A percentile compares a stretch with the other conserved stretches of the same genome.
Conservation (phyloP, 2,888 invertebrate genomes). For the Dimorphilus gyrociliatus region DNA sequence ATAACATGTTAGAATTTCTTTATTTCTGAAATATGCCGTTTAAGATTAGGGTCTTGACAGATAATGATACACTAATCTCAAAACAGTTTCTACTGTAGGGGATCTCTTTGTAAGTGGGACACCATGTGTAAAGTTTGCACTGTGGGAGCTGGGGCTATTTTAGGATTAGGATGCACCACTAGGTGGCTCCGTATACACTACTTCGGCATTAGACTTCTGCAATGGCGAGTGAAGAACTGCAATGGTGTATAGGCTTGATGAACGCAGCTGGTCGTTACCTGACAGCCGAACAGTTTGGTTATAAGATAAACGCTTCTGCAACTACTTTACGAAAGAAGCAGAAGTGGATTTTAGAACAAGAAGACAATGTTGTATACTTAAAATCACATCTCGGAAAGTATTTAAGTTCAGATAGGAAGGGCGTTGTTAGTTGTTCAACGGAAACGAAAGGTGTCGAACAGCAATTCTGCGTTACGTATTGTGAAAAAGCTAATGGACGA, state of each 20-base stretch:
- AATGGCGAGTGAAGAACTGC: no score
- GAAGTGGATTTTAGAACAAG: constrained; percentile 80
- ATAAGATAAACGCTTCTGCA: constrained; percentile 89
- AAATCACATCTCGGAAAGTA: constrained; percentile 71
- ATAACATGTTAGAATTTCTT: no score
- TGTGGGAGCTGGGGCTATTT: no score
- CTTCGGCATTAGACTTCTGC: no score
- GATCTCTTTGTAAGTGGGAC: no score
- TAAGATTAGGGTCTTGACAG: no score
- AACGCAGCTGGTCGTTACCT: constrained; percentile 70
- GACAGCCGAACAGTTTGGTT: constrained; percentile 92
- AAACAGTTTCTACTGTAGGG: no score
- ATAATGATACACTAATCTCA: no score
- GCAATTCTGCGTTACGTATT: constrained; percentile 62
- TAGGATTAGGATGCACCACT: no score
- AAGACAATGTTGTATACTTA: constrained; percentile 60
- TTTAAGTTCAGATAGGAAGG: constrained; percentile 80
- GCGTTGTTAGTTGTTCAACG: constrained; percentile 88
- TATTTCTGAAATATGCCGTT: no score
- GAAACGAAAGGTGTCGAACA: constrained; percentile 40
- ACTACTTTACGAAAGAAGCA: constrained; percentile 78
- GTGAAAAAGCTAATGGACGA: constrained; percentile 49
- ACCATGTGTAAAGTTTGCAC: no score
- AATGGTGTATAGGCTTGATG: constrained; percentile 80
- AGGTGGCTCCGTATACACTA: constrained; percentile 1